Evolutionary conservation across 2,888 invertebrate species (phyloP).

Genomic region (Epinotia bilunana): DNA sequence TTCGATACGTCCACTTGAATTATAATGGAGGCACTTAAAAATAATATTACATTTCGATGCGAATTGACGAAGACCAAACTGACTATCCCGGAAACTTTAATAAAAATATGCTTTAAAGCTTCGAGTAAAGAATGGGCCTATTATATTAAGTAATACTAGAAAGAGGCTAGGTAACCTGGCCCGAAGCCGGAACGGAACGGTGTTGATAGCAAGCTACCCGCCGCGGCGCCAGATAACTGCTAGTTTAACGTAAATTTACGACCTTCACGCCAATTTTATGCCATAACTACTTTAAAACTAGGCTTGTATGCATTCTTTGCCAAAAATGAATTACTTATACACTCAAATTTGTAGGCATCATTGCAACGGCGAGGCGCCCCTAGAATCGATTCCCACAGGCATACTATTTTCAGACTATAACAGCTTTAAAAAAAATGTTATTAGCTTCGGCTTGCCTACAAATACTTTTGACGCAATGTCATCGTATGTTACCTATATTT

Average conservation of each 20-base stretch:
- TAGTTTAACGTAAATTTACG: slow-evolving; percentile 39
- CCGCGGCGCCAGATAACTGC: slow-evolving; percentile 42
- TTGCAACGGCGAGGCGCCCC: slow-evolving; percentile 3
- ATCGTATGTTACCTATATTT: too few species aligned
- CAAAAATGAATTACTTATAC: slow-evolving; percentile 47
- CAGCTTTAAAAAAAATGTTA: neutral
- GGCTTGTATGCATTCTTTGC: slow-evolving; percentile 60
- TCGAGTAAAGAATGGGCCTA: slow-evolving; percentile 26
- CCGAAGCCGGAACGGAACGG: slow-evolving; percentile 20
- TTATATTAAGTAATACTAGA: slow-evolving; percentile 23
- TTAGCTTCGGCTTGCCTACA: neutral
- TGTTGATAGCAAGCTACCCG: slow-evolving; percentile 36
- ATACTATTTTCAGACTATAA: neutral
- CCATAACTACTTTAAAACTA: slow-evolving; percentile 67
- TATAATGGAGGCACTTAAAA: slow-evolving; percentile 7
- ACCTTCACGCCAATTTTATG: slow-evolving; percentile 59
- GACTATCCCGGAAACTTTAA: neutral
- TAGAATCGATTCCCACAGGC: neutral
- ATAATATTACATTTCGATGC: neutral
- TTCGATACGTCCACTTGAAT: slow-evolving; percentile 51
- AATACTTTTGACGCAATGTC: neutral
- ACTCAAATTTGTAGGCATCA: neutral
- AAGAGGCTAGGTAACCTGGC: slow-evolving; percentile 19
- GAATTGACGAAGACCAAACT: neutral
- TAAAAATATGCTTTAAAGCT: neutral